Base-by-base conservation (phyloP, 2,797 vertebrate species). In the Pipistrellus pipistrellus region DNA sequence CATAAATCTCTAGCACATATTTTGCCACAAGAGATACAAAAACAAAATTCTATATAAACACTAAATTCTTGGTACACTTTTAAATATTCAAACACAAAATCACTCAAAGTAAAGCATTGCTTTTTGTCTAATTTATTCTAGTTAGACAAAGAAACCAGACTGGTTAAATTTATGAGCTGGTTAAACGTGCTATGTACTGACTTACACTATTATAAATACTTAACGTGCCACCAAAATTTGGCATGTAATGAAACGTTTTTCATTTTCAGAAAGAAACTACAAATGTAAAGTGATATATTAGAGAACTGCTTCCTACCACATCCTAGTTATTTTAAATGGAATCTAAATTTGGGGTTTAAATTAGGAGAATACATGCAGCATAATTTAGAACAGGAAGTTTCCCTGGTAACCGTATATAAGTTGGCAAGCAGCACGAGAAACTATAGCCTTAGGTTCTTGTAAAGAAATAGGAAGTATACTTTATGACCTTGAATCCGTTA, bases 301-400 rank as follows among this genome's bases (percentile, higher is more conserved):
- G 77, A 89, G 69, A 64, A 86, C 35, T 85, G 73, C 69, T 30
- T 64, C 41, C 48, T 82, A 86, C 66, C 91, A 77, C 81, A 96
- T 91, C 73, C 88, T 80, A 72, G 69, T 69, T 92, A 95, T 94
- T 97, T 75, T 71, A 96, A 88, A 91, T 86, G 69, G 80, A 92
- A 86, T 80, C 55, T 95, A 94, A 96, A 91, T 95, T 85, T 84
- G 80, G 84, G 53, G 15, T 92, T 80, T 84, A 93, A 92, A 89
- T 81, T 73, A 94, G 91, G 59, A 93, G 90, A 91, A 96, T 41
- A 12, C 27, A 94, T 1, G 17, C 77, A 91, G 38, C 38, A 88
- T 84, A 48, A 59, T 88, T 98, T 90, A 92, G 91, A 96, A 95
- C 94, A 96, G 96, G 72, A 97, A 88, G 77, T 96, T 92, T 82